Evolutionary conservation across 2,888 invertebrate genomes (phyloP).

Genomic region (Drosophila koepferae): DNA sequence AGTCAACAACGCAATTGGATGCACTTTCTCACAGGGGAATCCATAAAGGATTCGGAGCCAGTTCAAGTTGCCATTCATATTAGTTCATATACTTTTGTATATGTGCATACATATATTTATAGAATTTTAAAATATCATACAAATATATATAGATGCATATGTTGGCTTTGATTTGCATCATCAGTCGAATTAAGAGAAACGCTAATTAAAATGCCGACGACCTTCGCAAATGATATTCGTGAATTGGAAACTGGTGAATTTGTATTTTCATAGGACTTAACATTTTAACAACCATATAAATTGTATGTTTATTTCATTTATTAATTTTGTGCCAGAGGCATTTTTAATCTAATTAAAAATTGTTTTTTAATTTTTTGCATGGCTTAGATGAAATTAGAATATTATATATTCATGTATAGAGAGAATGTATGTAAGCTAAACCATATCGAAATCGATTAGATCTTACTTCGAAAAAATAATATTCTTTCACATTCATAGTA

Average conservation of each 20-base stretch:
- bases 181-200: conserved; percentile 4
- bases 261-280: conserved; percentile 19
- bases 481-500: neutral
- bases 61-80: conserved; percentile 43
- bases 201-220: conserved; percentile 41
- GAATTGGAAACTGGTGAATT: conserved; percentile 24
- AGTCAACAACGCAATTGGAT: neutral
- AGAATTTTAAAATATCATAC: neutral
- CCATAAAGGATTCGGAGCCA: conserved; percentile 41
- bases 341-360: neutral
- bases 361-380: neutral
- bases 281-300: conserved; percentile 4
- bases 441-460: neutral
- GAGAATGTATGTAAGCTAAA: neutral
- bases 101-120: neutral
- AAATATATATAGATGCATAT: neutral
- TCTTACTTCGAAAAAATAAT: neutral
- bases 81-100: neutral
- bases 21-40: neutral
- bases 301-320: conserved; percentile 43
- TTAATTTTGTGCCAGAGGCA: neutral
- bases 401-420: too few species aligned
- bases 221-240: conserved; percentile 37
- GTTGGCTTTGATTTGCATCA: conserved; percentile 44
- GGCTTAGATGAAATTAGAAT: neutral